phyloP scores from a whole-genome alignment of 2,888 invertebrate genomes.

The Drosophila trichaetosa region DNA sequence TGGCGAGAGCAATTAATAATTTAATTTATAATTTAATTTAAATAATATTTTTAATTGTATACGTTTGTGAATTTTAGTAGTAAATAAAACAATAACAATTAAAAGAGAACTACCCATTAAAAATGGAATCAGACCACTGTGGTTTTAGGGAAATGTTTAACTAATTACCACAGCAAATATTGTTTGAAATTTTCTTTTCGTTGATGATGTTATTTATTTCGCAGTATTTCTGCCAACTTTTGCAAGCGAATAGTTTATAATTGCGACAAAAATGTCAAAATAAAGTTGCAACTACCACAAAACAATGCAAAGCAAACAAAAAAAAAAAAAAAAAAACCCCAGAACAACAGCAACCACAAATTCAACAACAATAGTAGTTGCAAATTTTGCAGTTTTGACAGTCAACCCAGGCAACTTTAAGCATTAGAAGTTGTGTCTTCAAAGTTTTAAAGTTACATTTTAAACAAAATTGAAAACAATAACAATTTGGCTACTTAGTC shows the following conservation, averaged over 20 bases:
- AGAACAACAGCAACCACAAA: slow-evolving; percentile 24
- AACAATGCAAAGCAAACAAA: neutral
- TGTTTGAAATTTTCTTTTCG: slow-evolving; percentile 19
- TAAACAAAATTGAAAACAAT: slow-evolving; percentile 35
- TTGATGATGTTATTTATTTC: slow-evolving; percentile 28
- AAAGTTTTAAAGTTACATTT: slow-evolving; percentile 28
- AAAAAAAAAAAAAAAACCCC: neutral
- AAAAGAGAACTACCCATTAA: slow-evolving; percentile 23
- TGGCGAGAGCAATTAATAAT: neutral
- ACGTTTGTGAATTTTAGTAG: neutral
- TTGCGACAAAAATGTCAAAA: slow-evolving; percentile 37
- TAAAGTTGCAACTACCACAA: slow-evolving; percentile 10
- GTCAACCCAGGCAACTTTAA: neutral
- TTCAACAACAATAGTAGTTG: slow-evolving; percentile 36
- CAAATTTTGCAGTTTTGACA: slow-evolving; percentile 18
- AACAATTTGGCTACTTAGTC: slow-evolving; percentile 23
- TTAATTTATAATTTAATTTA: neutral
- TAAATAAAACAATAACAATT: slow-evolving; percentile 1
- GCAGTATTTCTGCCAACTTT: slow-evolving; percentile 58
- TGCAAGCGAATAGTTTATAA: slow-evolving; percentile 65
- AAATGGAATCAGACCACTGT: slow-evolving; percentile 65
- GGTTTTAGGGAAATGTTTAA: slow-evolving; percentile 60
- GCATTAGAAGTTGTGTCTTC: slow-evolving; percentile 2
- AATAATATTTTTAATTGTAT: neutral
- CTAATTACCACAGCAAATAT: slow-evolving; percentile 69